Evolutionary conservation across 2,113 vertebrate species (phyloP), one percentile per base, ranked within the genome.

Genomic region (Numida meleagris): DNA sequence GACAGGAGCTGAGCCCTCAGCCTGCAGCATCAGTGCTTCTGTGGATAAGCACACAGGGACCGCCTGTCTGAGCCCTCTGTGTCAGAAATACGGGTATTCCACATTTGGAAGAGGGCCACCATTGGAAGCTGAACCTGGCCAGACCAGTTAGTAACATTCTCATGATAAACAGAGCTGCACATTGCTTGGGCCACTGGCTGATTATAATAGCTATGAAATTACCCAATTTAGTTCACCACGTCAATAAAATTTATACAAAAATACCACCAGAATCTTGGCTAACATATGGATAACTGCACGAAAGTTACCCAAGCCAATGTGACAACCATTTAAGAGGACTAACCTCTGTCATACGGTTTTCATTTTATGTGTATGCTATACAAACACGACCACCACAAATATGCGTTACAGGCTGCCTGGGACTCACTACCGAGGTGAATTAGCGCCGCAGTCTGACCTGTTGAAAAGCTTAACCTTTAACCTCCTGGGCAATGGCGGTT

Each of bases 341-440:
- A 96, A 97, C 90, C 91, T 94, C 95, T 94, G 96, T 97, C 97
- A 96, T 94, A 94, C 85, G 92, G 96, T 97, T 97, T 91, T 96
- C 95, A 97, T 97, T 96, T 96, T 68, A 88, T 86, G 86, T 66
- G 58, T 79, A 85, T 86, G 86, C 78, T 94, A 48, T 57, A 91
- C 92, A 96, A 95, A 95, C 89, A 88, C 82, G 91, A 86, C 61
- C 82, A 90, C 96, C 92, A 89, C 95, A 94, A 96, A 91, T 95
- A 95, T 93, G 95, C 90, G 83, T 87, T 94, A 74, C 78, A 81
- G 87, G 89, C 93, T 96, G 94, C 94, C 89, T 94, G 95, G 95
- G 90, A 95, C 93, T 94, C 93, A 80, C 92, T 95, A 20, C 95
- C 19, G 87, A 95, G 94, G 94, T 97, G 96, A 97, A 96, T 97